Base-by-base conservation (phyloP, 2,888 invertebrate genomes). In the Elysia crispata region DNA sequence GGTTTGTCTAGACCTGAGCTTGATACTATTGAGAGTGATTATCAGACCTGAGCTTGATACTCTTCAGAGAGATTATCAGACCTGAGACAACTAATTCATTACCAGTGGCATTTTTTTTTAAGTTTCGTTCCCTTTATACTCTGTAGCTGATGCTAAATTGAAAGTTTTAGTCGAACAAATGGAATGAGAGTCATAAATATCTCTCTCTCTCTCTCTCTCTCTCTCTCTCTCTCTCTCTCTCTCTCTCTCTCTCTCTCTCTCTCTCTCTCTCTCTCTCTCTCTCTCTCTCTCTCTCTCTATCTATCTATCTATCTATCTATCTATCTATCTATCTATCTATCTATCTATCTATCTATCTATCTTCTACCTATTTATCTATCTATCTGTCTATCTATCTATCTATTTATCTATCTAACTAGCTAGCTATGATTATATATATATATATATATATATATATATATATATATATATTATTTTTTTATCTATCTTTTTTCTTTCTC, bases 391-490 rank as follows among this genome's bases (percentile, higher is more conserved):
- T 81, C 66, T 33, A 67, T 78, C 64, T 79, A 50, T 82, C 60
- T 77, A 49, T 81, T 31, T 31, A 18, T 66, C 33, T 66, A 30
- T 76, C 23, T 49, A n/a, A 64, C 41, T 18, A n/a, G n/a, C 20
- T 41, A 20, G 41, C 8, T 25, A 8, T 13, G 5, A 5, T 28
- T n/a, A 20, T 31, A 31, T 60, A 23, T 62, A n/a, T 60, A 3
- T 62, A 13, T 75, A 23, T 70, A 62, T 81, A 50, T 33, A 67
- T 78, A 54, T 79, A 50, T 82, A 33, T 77, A 49, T 81, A n/a
- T 31, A 18, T 66, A 13, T 66, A 30, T 76, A 5, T 49, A n/a
- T 62, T 41, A 41, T 41, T 41, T 6, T 11, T 31, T 23, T 66
- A 23, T 49, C 20, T n/a, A 13, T 33, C 41, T 31, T 25, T 57